A percentile compares a stretch with the other conserved stretches of the same genome.
Evolutionary conservation across 30 jellyfish, hydroid and myxozoan genomes (phyloP).

Genomic region (Rhopilema esculentum): DNA sequence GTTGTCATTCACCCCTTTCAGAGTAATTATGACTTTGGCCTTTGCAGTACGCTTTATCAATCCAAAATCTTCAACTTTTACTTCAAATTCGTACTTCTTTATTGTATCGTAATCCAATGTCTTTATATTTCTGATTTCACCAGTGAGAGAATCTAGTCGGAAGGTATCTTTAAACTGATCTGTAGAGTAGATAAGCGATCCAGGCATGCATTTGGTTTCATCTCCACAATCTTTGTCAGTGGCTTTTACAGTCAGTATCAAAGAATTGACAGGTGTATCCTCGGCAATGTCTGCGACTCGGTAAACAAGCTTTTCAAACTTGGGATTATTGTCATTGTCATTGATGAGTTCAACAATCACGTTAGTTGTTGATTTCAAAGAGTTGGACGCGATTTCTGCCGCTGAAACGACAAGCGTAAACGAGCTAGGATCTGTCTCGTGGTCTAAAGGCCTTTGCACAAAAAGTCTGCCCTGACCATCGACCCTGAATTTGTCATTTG

Average conservation of each 20-base stretch:
- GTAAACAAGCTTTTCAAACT: conserved; percentile 79
- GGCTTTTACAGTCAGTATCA: conserved; percentile 77
- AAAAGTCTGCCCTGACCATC: conserved; percentile 70
- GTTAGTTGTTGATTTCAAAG: conserved; percentile 72
- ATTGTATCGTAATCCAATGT: conserved; percentile 88
- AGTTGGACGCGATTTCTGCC: conserved; percentile 67
- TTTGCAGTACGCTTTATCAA: conserved; percentile 64
- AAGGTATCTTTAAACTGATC: conserved; percentile 76
- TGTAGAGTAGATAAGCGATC: conserved; percentile 79
- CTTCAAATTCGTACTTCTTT: conserved; percentile 75
- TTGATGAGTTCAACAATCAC: conserved; percentile 79
- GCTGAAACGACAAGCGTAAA: conserved; percentile 84
- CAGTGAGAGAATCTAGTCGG: conserved; percentile 85
- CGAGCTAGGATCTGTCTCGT: conserved; percentile 74
- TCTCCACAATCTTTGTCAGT: conserved; percentile 91
- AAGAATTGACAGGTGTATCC: conserved; percentile 66
- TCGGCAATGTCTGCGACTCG: conserved; percentile 67
- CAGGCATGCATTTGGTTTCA: conserved; percentile 88
- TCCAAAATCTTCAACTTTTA: conserved; percentile 88
- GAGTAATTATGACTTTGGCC: conserved; percentile 79
- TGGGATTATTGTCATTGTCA: conserved; percentile 88
- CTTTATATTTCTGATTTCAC: conserved; percentile 83
- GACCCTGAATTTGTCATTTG: conserved; percentile 86
- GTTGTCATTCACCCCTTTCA: conserved; percentile 87
- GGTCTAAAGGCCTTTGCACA: conserved; percentile 88